A percentile compares a stretch with the other conserved stretches of the same genome.
Evolutionary conservation across 1,140 invertebrate genomes (phyloP).

Genomic region (Monomorium pharaonis): DNA sequence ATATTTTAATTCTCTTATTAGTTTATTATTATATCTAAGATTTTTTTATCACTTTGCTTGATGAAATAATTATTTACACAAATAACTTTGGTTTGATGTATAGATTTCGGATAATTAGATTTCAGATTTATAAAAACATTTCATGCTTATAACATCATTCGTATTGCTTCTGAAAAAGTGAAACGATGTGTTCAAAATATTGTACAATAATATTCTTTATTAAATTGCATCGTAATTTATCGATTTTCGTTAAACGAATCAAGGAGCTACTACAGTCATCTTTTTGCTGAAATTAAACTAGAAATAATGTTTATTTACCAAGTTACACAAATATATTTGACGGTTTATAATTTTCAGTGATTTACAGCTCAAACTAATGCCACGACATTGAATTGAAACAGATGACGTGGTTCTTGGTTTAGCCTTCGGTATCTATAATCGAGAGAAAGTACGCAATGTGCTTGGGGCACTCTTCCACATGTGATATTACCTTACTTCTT

Average conservation of each 20-base stretch:
- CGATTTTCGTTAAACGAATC: neutral
- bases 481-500: slow-evolving; percentile 37
- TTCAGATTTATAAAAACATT: neutral
- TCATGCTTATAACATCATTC: neutral
- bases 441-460: slow-evolving; percentile 30
- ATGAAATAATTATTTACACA: neutral
- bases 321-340: neutral
- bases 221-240: neutral
- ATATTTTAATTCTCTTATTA: neutral
- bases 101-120: neutral
- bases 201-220: neutral
- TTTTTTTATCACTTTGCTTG: neutral
- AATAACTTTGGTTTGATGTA: neutral
- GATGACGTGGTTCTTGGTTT: slow-evolving; percentile 14
- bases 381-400: slow-evolving; percentile 21
- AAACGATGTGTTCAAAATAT: neutral
- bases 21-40: neutral
- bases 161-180: neutral
- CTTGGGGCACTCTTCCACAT: neutral
- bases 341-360: neutral
- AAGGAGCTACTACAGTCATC: neutral
- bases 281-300: slow-evolving; percentile 10
- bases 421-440: slow-evolving; percentile 22
- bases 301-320: neutral
- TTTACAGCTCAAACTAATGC: neutral